Conservation (phyloP, 2,113 vertebrate genomes). For the Corvus moneduloides region DNA sequence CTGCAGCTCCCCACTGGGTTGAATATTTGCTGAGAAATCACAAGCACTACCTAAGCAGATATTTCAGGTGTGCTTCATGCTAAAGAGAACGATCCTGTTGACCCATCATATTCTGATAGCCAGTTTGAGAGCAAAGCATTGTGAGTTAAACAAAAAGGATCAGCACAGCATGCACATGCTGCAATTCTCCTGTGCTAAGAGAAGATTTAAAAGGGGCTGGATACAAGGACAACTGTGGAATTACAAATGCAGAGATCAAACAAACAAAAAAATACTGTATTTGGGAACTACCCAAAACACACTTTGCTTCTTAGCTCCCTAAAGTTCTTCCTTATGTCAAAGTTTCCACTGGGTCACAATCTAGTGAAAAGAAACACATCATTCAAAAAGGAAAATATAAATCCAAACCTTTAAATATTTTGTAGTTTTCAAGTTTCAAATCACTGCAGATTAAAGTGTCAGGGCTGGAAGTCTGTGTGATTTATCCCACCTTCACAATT, state of each 20-base stretch:
- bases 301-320: background rate
- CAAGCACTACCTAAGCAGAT: conserved; percentile 54
- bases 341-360: background rate
- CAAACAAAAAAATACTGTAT: background rate
- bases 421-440: conserved; percentile 18
- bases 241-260: background rate
- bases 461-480: background rate
- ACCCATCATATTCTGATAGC: conserved; percentile 63
- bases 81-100: conserved; percentile 58
- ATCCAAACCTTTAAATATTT: background rate
- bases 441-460: background rate
- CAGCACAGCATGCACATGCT: conserved; percentile 15
- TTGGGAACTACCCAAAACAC: background rate
- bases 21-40: conserved; percentile 74
- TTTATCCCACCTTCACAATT: background rate
- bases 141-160: conserved; percentile 71
- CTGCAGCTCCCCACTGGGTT: conserved; percentile 67
- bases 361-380: background rate
- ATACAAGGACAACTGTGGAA: background rate
- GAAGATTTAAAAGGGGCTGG: background rate
- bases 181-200: background rate
- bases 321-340: background rate
- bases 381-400: background rate
- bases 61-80: conserved; percentile 52
- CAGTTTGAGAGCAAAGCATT: conserved; percentile 44